A percentile compares a stretch with the other conserved stretches of the same genome.
Conservation (phyloP, 2,113 vertebrate genomes). For the Nesogale talazaci region DNA sequence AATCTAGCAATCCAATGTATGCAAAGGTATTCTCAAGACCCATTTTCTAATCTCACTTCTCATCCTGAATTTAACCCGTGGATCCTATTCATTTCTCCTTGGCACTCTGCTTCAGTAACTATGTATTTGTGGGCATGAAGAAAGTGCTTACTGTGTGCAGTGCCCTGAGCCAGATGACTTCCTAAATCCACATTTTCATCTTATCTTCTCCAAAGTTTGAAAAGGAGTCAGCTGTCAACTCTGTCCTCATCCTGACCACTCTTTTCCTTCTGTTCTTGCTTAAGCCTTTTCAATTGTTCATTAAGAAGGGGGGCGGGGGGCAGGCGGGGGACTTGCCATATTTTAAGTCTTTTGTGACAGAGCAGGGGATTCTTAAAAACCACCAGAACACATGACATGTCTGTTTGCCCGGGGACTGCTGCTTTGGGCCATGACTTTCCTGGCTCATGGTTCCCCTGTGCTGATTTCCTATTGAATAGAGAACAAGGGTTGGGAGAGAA, state of each 20-base stretch:
- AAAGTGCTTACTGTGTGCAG: not conserved
- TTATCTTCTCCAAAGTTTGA: not conserved
- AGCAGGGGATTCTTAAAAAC: conserved; percentile 35
- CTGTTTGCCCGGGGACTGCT: not conserved
- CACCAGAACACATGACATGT: not conserved
- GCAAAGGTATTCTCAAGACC: not conserved
- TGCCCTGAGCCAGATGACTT: not conserved
- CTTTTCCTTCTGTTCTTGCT: not conserved
- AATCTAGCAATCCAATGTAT: not conserved
- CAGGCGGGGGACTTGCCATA: not conserved
- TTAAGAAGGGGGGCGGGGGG: not conserved
- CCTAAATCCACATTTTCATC: not conserved
- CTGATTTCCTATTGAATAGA: not conserved
- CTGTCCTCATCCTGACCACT: not conserved
- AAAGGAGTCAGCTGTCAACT: not conserved
- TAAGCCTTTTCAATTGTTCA: conserved; percentile 5
- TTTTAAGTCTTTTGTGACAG: conserved; percentile 27
- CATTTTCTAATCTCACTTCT: conserved; percentile 34
- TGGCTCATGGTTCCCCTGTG: not conserved
- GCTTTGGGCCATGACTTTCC: not conserved
- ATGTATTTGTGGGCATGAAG: not conserved
- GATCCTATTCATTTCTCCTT: not conserved
- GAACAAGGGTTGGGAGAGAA: not conserved
- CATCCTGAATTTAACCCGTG: not conserved
- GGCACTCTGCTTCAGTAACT: not conserved